These are phyloP conservation scores for Cottus gobio DNA, from an alignment of 2,113 vertebrate species.

Conservation along the genomic window DNA sequence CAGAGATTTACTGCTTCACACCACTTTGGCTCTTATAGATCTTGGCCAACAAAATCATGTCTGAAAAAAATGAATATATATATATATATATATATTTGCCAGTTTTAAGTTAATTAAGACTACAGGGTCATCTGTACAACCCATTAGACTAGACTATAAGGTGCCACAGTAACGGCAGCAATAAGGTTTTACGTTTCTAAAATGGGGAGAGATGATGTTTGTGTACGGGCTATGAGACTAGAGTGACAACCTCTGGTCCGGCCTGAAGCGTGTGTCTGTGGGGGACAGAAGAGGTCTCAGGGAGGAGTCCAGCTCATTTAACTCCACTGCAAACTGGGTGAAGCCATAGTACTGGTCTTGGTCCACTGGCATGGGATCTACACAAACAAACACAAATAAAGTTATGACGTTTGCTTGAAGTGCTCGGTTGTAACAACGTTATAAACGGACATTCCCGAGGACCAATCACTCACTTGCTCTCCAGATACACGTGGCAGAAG, in stretches of 20 bases:
- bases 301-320: constrained; percentile 91
- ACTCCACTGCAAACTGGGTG: constrained; percentile 93
- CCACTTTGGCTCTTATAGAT: background rate
- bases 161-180: background rate
- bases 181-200: background rate
- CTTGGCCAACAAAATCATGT: constrained; percentile 4
- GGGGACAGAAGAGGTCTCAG: constrained; percentile 87
- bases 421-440: background rate
- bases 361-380: constrained; percentile 92
- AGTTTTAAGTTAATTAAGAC: background rate
- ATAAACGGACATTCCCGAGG: background rate
- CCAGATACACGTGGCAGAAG: constrained; percentile 92
- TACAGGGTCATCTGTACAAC: background rate
- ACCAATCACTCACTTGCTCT: constrained; percentile 91
- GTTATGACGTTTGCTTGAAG: background rate
- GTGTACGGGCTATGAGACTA: background rate
- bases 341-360: constrained; percentile 95
- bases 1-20: constrained; percentile 18
- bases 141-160: background rate
- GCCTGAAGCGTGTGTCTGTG: constrained; percentile 95
- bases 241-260: constrained; percentile 91
- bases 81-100: constrained; percentile 4
- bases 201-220: background rate
- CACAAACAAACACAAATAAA: constrained; percentile 26
- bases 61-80: background rate